Percentiles rank a stretch among this genome's conserved stretches.
Conservation (phyloP, 2,113 vertebrate genomes). For the Burhinus bistriatus region DNA sequence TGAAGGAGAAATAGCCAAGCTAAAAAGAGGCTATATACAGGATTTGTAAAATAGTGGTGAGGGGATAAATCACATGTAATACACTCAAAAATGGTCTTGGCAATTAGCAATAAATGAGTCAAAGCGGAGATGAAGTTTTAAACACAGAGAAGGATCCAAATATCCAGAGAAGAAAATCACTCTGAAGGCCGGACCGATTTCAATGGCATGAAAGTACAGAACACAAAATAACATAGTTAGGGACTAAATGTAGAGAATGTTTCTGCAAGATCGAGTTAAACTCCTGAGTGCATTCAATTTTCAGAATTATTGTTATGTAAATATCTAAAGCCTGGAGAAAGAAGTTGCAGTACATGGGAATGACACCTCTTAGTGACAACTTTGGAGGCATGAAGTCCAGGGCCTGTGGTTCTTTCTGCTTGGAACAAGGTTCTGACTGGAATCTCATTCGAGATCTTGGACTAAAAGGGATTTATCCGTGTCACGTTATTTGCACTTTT, state of each 20-base stretch:
- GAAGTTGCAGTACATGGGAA: not conserved
- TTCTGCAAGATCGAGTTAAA: not conserved
- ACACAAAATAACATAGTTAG: not conserved
- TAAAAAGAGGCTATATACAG: not conserved
- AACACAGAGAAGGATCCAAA: not conserved
- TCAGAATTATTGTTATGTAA: not conserved
- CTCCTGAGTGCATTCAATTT: not conserved
- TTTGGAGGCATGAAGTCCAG: not conserved
- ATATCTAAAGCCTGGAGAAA: not conserved
- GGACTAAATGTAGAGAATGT: not conserved
- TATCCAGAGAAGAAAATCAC: not conserved
- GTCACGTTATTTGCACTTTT: not conserved
- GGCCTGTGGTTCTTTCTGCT: not conserved
- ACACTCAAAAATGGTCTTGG: not conserved
- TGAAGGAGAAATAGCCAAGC: not conserved
- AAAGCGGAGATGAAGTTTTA: not conserved
- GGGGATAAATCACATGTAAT: not conserved
- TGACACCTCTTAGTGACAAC: not conserved
- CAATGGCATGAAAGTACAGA: not conserved
- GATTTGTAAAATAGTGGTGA: not conserved
- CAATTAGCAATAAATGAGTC: not conserved
- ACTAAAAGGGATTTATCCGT: not conserved
- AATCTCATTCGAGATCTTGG: not conserved
- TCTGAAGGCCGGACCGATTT: not conserved
- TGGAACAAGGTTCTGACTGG: not conserved